These are phyloP conservation scores for Lasaia peninsularis DNA, from an alignment of 1,140 invertebrate genomes.

Conservation along the genomic window DNA sequence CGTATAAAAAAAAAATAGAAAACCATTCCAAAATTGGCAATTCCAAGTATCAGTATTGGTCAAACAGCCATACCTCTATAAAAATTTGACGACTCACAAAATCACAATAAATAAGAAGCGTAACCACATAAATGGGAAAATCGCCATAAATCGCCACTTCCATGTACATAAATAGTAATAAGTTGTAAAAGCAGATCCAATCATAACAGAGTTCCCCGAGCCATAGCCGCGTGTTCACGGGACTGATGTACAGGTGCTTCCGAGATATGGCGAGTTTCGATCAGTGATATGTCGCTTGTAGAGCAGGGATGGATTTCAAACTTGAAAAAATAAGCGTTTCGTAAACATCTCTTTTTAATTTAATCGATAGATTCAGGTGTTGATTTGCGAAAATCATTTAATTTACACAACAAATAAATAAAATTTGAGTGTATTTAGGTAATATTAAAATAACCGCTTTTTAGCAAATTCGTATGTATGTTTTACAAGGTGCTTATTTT, in stretches of 20 bases:
- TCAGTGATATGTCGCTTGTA: slow-evolving; percentile 43
- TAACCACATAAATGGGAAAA: slow-evolving; percentile 9
- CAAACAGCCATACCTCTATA: neutral
- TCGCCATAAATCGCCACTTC: slow-evolving; percentile 29
- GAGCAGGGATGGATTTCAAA: slow-evolving; percentile 32
- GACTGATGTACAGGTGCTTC: slow-evolving; percentile 36
- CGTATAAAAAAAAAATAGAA: neutral
- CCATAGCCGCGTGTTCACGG: slow-evolving; percentile 33
- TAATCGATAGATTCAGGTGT: neutral
- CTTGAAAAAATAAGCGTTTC: neutral
- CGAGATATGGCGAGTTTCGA: slow-evolving; percentile 28
- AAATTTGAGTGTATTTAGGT: too few relatives aligned
- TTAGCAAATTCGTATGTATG: too few relatives aligned
- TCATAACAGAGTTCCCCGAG: slow-evolving; percentile 35
- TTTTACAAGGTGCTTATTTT: too few relatives aligned
- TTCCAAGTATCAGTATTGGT: neutral
- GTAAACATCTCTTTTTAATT: too few relatives aligned
- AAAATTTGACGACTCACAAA: neutral
- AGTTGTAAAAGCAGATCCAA: slow-evolving; percentile 28
- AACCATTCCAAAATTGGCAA: neutral
- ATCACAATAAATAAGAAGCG: slow-evolving; percentile 10
- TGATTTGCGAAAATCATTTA: slow-evolving; percentile 10
- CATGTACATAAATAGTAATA: slow-evolving; percentile 21
- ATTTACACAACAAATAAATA: too few relatives aligned
- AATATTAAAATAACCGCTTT: too few relatives aligned